Evolutionary conservation across 2,113 vertebrate species (phyloP), one percentile per base, ranked within the genome.

Genomic region (Psettodes erumei): DNA sequence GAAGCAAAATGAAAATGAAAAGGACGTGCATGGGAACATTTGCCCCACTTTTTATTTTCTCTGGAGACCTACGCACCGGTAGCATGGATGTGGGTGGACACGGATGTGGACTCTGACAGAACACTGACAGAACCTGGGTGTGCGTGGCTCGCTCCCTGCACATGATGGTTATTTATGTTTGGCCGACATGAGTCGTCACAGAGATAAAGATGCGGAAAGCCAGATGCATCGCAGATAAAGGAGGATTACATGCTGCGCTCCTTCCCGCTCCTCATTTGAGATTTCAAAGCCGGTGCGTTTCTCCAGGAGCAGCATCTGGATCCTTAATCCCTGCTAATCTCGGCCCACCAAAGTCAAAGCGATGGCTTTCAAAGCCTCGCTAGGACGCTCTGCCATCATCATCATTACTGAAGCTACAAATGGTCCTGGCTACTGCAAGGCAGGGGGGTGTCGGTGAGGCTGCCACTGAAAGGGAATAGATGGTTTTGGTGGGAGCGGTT

Each of bases 351-450:
- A 88, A 83, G 91, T 87, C 86, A 90, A 89, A 83, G 78, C 80
- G 69, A 69, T 38, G 67, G 63, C 69, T 89, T 91, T 91, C 83
- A 88, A 91, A 91, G 86, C 81, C 63, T 71, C 32, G 38, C 42
- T 64, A 28, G 66, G 40, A 80, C 60, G 73, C 76, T 71, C 47
- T 65, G 54, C 75, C 82, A 71, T 81, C 84, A 84, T 88, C 85
- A 89, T 92, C 84, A 84, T 88, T 83, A 85, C 86, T 27, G 70
- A 56, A 75, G 68, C 72, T 80, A 69, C 85, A 90, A 79, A 91
- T 92, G 86, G 86, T 80, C 68, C 37, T 54, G 60, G 71, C 84
- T 30, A 81, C 78, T 65, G 51, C 75, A 62, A 84, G 40, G 77
- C 73, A 55, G 72, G 67, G n/a, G 72, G 73, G 48, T 63, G 40